A percentile compares a stretch with the other conserved stretches of the same genome.
phyloP scores from a whole-genome alignment of 2,888 invertebrate species.

The Stenolophus ochropezus region DNA sequence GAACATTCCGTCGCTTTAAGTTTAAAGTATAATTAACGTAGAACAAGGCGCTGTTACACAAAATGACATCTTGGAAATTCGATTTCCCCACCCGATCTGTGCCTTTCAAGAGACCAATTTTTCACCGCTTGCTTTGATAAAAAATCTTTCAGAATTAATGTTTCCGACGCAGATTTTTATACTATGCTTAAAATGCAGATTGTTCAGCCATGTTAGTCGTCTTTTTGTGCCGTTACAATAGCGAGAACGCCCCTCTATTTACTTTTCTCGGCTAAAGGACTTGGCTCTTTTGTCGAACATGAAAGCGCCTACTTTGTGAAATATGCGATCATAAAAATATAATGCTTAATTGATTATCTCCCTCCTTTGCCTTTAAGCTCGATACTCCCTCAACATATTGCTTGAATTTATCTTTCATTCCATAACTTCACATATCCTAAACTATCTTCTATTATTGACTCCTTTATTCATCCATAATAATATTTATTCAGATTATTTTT shows the following conservation, averaged over 20 bases:
- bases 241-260: constrained; percentile 32
- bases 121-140: constrained; percentile 48
- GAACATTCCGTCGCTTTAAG: constrained; percentile 45
- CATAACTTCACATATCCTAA: not conserved
- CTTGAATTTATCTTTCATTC: not conserved
- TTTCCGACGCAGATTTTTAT: constrained; percentile 48
- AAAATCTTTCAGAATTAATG: constrained; percentile 55
- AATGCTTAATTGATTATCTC: constrained; percentile 34
- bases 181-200: constrained; percentile 52
- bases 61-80: constrained; percentile 53
- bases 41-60: constrained; percentile 45
- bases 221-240: constrained; percentile 36
- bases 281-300: constrained; percentile 24
- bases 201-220: constrained; percentile 43
- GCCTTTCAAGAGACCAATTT: constrained; percentile 44
- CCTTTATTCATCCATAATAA: too few relatives aligned
- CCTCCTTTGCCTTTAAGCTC: not conserved
- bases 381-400: not conserved
- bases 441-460: too few relatives aligned
- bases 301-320: constrained; percentile 33
- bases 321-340: constrained; percentile 39
- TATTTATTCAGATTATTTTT: too few relatives aligned
- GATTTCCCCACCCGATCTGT: constrained; percentile 31
- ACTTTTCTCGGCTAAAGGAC: constrained; percentile 39
- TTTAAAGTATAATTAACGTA: constrained; percentile 56